Evolutionary conservation across 2,797 vertebrate species (phyloP).

Genomic region (Spheniscus humboldti): DNA sequence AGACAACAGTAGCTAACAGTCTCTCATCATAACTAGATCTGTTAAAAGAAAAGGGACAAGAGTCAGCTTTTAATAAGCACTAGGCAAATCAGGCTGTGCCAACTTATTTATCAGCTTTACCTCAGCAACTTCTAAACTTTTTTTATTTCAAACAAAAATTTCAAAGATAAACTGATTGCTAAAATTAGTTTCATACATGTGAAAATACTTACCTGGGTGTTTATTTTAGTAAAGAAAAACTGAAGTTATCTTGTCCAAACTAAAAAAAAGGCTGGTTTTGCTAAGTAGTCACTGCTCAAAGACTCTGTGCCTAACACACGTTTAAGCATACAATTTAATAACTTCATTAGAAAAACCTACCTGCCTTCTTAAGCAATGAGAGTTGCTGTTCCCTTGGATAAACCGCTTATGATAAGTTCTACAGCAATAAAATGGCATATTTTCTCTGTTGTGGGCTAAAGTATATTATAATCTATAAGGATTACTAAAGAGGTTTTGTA

Average conservation of each 20-base stretch:
- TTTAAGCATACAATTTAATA: not conserved
- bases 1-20: not conserved
- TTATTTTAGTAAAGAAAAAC: not conserved
- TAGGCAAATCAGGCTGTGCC: not conserved
- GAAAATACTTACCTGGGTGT: not conserved
- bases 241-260: not conserved
- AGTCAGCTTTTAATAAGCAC: not conserved
- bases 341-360: not conserved
- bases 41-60: not conserved
- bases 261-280: not conserved
- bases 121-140: not conserved
- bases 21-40: not conserved
- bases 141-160: not conserved
- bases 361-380: not conserved
- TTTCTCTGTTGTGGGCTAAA: not conserved
- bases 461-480: not conserved
- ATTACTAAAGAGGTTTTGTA: not conserved
- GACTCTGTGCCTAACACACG: not conserved
- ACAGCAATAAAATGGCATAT: not conserved
- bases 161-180: not conserved
- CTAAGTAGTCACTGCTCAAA: not conserved
- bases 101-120: not conserved
- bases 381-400: not conserved
- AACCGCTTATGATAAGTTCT: not conserved
- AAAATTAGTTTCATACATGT: not conserved